Evolutionary conservation across 2,888 invertebrate species (phyloP), one percentile per base, ranked within the genome.

Genomic region (Noctua janthina): DNA sequence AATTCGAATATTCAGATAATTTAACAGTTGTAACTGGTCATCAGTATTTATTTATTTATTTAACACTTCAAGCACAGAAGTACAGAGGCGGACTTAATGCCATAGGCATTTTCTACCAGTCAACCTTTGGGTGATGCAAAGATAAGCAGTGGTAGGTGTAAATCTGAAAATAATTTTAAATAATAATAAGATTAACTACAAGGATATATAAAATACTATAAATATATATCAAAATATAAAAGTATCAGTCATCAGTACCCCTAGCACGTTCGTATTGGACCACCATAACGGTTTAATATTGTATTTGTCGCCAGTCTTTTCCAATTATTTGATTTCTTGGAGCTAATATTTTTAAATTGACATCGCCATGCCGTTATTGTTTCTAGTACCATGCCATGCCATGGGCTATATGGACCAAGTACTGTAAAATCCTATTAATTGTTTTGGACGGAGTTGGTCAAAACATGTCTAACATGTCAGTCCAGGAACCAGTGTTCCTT

Each of bases 271-370:
- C 68, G 17, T 54, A 46, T 35, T 64, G 43, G 11, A 20, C 7
- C 10, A 56, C 23, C 77, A 5, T 66, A 71, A 79, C 79, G 54
- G 79, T 79, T n/a, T n/a, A 2, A 43, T 43, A 29, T 39, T 11
- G 8, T 73, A 6, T 66, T 35, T 70, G 43, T 43, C 10, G 54
- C 11, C 23, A 39, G 20, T 70, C 0, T 20, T 78, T 69, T 46
- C 11, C 35, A 71, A 69, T 54, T 54, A 43, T 43, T 64, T 64
- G 79, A 70, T n/a, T 20, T 23, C 20, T 77, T 78, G 23, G 17
- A 69, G 49, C 29, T 23, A 10, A 23, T 11, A 39, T n/a, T 59
- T 59, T 56, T 23, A 56, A 56, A 56, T 11, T 56, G 56, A 11
- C 23, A 56, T 11, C 10, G 23, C 10, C 3, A 11, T 11, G 46